Conservation (phyloP, 2,797 vertebrate genomes). For the Clamator glandarius region DNA sequence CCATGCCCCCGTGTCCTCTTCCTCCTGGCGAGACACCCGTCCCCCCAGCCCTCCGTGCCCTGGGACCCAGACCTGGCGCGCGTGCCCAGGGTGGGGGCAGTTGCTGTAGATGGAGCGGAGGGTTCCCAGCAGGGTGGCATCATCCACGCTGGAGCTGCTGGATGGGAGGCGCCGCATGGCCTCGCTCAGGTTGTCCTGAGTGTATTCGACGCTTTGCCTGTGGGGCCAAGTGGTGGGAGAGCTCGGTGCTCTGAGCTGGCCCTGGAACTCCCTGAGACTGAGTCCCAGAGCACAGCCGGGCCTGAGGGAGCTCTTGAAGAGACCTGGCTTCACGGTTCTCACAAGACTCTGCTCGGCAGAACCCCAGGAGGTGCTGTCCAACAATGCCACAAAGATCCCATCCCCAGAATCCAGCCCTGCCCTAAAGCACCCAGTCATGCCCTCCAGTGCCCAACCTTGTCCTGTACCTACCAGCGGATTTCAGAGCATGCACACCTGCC, state of each 20-base stretch:
- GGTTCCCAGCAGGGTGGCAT: background rate
- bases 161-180: background rate
- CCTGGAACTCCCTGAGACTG: background rate
- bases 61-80: background rate
- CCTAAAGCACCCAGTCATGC: background rate
- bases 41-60: background rate
- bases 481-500: background rate
- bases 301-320: too few species aligned
- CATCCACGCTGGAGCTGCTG: background rate
- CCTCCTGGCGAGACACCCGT: background rate
- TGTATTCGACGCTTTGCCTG: conserved; percentile 1
- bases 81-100: accelerated
- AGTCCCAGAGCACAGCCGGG: too few species aligned
- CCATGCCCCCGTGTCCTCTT: background rate
- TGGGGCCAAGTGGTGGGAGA: background rate
- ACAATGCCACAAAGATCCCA: background rate
- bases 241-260: background rate
- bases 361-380: too few species aligned
- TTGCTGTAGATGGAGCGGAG: background rate
- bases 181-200: background rate
- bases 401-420: background rate
- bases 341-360: too few species aligned
- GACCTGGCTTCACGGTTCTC: too few species aligned
- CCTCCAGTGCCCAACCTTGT: background rate
- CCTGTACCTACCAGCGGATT: background rate